Evolutionary conservation across 2,113 vertebrate species (phyloP).

Genomic region (Corythoichthys intestinalis): DNA sequence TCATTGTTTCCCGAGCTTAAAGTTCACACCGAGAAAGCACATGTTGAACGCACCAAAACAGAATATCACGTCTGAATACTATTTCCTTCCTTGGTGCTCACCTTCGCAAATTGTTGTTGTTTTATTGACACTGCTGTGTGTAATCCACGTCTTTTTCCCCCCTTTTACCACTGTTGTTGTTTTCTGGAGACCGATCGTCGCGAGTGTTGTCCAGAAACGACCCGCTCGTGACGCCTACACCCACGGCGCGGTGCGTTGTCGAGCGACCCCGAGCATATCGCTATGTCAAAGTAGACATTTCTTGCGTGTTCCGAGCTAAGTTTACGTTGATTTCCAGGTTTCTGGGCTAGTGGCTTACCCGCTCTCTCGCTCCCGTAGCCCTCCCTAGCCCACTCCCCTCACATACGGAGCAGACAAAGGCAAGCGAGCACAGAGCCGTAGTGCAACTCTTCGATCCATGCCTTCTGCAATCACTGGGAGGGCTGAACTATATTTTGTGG

Average conservation of each 20-base stretch:
- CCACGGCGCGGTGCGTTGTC: slow-evolving; percentile 7
- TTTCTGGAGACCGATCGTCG: slow-evolving; percentile 64
- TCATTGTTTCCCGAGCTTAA: slow-evolving; percentile 75
- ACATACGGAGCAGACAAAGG: slow-evolving; percentile 59
- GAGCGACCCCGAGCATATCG: slow-evolving; percentile 16
- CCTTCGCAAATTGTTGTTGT: slow-evolving; percentile 68
- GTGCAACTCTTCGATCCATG: slow-evolving; percentile 37
- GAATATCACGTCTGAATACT: slow-evolving; percentile 9
- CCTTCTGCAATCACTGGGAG: slow-evolving; percentile 50
- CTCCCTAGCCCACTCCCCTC: slow-evolving; percentile 57
- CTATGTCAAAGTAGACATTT: slow-evolving; percentile 31
- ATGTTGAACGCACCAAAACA: slow-evolving; percentile 7
- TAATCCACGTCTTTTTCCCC: slow-evolving; percentile 60
- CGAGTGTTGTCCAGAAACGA: slow-evolving; percentile 28
- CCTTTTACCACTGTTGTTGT: slow-evolving; percentile 64
- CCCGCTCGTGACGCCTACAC: slow-evolving; percentile 21
- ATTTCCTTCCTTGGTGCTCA: slow-evolving; percentile 39
- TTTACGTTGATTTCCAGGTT: slow-evolving; percentile 60
- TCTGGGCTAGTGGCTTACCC: slow-evolving; percentile 53
- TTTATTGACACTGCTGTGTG: slow-evolving; percentile 79
- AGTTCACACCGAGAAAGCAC: slow-evolving; percentile 46
- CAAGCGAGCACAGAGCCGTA: slow-evolving; percentile 65
- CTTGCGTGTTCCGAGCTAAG: slow-evolving; percentile 32
- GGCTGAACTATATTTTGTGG: neutral
- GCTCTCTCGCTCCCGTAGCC: slow-evolving; percentile 55